Conservation (phyloP, 2,888 invertebrate genomes). For the Atrina japonica region DNA sequence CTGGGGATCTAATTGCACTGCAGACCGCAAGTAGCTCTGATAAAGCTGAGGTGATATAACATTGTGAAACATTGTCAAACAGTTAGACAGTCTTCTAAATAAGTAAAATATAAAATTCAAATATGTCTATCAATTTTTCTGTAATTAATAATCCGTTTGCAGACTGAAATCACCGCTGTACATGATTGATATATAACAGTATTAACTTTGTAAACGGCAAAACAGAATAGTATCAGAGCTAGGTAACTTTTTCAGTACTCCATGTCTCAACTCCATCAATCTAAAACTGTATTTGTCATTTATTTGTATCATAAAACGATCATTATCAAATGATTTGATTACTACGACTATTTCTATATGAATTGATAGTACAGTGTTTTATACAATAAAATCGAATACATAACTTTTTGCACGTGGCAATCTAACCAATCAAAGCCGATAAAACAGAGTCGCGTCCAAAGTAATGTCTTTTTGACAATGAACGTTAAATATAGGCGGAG, state of each 20-base stretch:
- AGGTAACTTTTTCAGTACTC: too few relatives aligned
- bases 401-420: constrained; percentile 22
- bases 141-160: too few relatives aligned
- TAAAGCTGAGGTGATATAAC: constrained; percentile 75
- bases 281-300: too few relatives aligned
- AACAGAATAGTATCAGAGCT: too few relatives aligned
- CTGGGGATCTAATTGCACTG: constrained; percentile 58
- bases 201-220: too few relatives aligned
- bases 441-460: constrained; percentile 1
- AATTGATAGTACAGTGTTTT: constrained; percentile 18
- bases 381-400: constrained; percentile 24
- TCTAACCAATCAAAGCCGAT: constrained; percentile 21
- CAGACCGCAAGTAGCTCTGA: constrained; percentile 69
- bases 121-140: too few relatives aligned
- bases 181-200: too few relatives aligned
- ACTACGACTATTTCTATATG: constrained; percentile 10
- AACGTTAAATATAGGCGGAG: constrained; percentile 11
- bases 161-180: too few relatives aligned
- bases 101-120: too few relatives aligned
- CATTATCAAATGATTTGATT: too few relatives aligned
- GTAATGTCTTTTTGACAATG: constrained; percentile 4
- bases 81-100: neutral
- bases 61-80: constrained; percentile 70
- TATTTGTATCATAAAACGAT: too few relatives aligned
- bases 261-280: too few relatives aligned